Base-by-base conservation (phyloP, 1,140 invertebrate genomes). In the Drosophila obscura region DNA sequence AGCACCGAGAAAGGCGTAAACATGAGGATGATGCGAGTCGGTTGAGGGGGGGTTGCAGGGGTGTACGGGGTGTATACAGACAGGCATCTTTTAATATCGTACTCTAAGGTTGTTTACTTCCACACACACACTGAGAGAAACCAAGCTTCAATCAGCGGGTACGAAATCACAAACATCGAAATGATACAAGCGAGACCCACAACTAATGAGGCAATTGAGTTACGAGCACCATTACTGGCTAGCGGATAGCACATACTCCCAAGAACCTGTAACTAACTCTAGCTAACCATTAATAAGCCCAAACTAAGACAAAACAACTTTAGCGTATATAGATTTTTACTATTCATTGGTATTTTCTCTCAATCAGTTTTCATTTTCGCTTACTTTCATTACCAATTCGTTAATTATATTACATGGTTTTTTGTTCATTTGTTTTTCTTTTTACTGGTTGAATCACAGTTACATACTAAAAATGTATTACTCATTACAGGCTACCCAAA, bases 401-500 rank as follows among this genome's bases (percentile, higher is more conserved):
- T 87, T 69, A 69, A 69, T 81, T 87, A 81, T 85, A 81, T 87
- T 87, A 85, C 82, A 87, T 57, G n/a, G 52, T 74, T 74, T 55
- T 56, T 71, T 73, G 45, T 73, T 72, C 49, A 68, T 59, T 60
- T 67, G 49, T 65, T 50, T 44, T 50, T 57, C 28, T 75, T 56
- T 80, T 80, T 77, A 66, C 65, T 68, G 65, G 65, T 84, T 84
- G 65, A 85, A 85, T 85, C 82, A 85, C 82, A 85, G 82, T 85
- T 85, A 85, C 82, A 85, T 85, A 82, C 82, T 87, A 85, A 73
- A 87, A 82, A 81, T 82, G 81, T 87, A 87, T 87, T 85, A 78
- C 63, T 71, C 75, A 69, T 69, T 69, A 69, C 77, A 85, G 60
- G 67, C 82, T 85, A 85, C 73, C 73, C 73, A 77, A 77, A 73